phyloP scores from a whole-genome alignment of 2,113 vertebrate species.

The Anoplopoma fimbria region DNA sequence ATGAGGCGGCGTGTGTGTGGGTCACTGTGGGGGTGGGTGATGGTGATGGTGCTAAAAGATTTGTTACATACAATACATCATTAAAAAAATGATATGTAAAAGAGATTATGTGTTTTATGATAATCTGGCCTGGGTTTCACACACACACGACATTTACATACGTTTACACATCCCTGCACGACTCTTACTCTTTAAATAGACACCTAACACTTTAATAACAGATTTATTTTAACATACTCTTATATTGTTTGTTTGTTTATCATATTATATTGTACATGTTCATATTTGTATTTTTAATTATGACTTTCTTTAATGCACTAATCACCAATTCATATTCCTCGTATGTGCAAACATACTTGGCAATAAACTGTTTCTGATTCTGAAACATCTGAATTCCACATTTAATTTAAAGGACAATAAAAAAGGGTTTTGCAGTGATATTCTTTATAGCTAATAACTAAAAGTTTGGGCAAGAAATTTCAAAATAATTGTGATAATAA shows the following conservation, averaged over 20 bases:
- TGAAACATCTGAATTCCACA: background rate
- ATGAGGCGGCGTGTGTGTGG: background rate
- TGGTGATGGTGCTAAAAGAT: constrained; percentile 1
- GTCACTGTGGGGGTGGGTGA: constrained; percentile 8
- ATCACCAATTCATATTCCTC: too few relatives aligned
- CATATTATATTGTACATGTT: too few relatives aligned
- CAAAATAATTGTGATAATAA: background rate
- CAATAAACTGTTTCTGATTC: background rate
- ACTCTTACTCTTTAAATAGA: background rate
- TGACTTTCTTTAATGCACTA: too few relatives aligned
- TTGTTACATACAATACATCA: constrained; percentile 22
- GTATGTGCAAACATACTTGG: too few relatives aligned
- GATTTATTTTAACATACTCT: background rate
- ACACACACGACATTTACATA: background rate
- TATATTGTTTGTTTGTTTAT: too few relatives aligned
- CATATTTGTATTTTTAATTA: background rate
- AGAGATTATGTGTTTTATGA: constrained; percentile 29
- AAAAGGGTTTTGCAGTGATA: background rate
- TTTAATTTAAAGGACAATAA: background rate
- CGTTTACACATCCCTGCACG: background rate
- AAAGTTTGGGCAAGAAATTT: background rate
- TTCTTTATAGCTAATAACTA: background rate
- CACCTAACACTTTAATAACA: background rate
- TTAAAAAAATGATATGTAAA: constrained; percentile 32
- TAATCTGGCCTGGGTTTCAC: constrained; percentile 21